phyloP scores from a whole-genome alignment of 2,113 vertebrate species.

The Stigmatopora nigra region DNA sequence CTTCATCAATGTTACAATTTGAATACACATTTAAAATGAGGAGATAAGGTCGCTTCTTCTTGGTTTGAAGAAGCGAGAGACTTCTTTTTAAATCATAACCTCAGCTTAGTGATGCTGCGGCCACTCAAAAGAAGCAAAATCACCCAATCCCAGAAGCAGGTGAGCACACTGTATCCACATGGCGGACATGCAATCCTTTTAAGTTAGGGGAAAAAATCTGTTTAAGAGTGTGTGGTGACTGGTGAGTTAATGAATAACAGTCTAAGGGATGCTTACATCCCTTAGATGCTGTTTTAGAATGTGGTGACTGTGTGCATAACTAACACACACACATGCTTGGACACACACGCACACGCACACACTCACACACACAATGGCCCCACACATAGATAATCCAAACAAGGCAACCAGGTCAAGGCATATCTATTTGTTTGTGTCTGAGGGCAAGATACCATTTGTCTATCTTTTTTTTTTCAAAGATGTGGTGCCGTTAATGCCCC shows the following conservation, averaged over 20 bases:
- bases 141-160: conserved; percentile 11
- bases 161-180: conserved; percentile 14
- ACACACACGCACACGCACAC: conserved; percentile 7
- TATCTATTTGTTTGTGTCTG: conserved; percentile 22
- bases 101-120: conserved; percentile 35
- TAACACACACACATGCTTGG: conserved; percentile 1
- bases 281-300: conserved; percentile 10
- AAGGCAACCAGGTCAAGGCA: conserved; percentile 32
- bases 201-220: conserved; percentile 15
- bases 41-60: conserved; percentile 24
- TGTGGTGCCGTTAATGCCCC: conserved; percentile 17
- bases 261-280: conserved; percentile 13
- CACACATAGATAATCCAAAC: conserved; percentile 40
- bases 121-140: conserved; percentile 5
- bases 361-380: conserved; percentile 19
- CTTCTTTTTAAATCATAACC: conserved; percentile 25
- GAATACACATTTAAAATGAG: conserved; percentile 34
- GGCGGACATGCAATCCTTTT: conserved; percentile 18
- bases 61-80: conserved; percentile 30
- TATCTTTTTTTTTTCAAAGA: conserved; percentile 16
- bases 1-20: conserved; percentile 54
- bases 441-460: conserved; percentile 2
- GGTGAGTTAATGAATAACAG: conserved; percentile 22
- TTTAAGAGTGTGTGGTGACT: conserved; percentile 35
- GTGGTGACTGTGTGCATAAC: conserved; percentile 12